Evolutionary conservation across 1,140 invertebrate genomes (phyloP).

Genomic region (Cyclargus thomasi): DNA sequence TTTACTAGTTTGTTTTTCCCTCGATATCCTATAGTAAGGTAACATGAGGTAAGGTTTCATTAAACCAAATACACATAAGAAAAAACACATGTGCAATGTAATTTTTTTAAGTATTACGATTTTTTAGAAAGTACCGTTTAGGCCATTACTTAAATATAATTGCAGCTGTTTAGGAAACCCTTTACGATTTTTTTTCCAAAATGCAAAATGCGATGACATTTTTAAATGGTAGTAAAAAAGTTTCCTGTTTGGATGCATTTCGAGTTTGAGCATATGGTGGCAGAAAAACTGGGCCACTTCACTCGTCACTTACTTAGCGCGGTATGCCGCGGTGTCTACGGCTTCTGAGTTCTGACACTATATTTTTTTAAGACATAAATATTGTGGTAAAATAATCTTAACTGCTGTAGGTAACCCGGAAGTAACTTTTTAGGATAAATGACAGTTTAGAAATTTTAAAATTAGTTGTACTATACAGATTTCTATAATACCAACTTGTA

Average conservation of each 20-base stretch:
- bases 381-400: background rate
- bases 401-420: background rate
- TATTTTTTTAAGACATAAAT: background rate
- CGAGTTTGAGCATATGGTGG: background rate
- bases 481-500: too few relatives aligned
- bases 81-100: too few relatives aligned
- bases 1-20: too few relatives aligned
- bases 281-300: background rate
- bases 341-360: background rate
- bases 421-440: background rate
- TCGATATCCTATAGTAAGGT: too few relatives aligned
- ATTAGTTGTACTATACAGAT: too few relatives aligned
- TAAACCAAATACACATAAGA: too few relatives aligned
- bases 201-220: background rate
- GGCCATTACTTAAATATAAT: too few relatives aligned
- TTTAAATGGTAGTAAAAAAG: background rate
- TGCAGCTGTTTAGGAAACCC: background rate
- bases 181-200: background rate
- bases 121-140: too few relatives aligned
- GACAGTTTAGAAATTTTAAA: too few relatives aligned
- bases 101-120: too few relatives aligned
- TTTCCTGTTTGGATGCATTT: background rate
- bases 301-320: background rate
- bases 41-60: too few relatives aligned
- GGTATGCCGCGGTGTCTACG: background rate